phyloP scores from a whole-genome alignment of 2,888 invertebrate species.

The Halictus quadricinctus region DNA sequence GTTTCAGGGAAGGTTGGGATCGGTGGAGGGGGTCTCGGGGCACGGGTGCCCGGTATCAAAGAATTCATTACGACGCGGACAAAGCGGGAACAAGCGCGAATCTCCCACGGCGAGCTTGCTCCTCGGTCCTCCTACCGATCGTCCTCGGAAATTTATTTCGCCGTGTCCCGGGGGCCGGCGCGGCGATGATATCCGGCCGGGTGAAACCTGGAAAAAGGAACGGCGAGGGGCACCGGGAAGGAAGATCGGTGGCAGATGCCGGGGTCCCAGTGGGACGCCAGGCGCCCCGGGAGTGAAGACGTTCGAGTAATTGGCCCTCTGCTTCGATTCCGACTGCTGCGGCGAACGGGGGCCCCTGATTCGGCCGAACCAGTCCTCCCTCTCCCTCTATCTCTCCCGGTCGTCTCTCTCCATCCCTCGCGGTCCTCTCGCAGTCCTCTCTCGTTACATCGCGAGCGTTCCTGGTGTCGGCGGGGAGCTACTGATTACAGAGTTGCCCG shows the following conservation, averaged over 20 bases:
- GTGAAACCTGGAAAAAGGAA: conserved; percentile 39
- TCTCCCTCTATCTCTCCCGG: background rate
- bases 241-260: conserved; percentile 69
- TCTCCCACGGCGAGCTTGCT: conserved; percentile 36
- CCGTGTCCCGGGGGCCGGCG: conserved; percentile 17
- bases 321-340: conserved; percentile 72
- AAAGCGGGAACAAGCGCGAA: conserved; percentile 37
- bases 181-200: conserved; percentile 46
- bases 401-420: background rate
- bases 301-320: conserved; percentile 77
- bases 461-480: conserved; percentile 73
- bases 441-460: conserved; percentile 59
- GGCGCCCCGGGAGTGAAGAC: conserved; percentile 78
- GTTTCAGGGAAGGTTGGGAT: background rate
- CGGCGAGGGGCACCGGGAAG: conserved; percentile 17
- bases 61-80: conserved; percentile 28
- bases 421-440: conserved; percentile 36
- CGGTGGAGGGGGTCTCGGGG: background rate
- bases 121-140: conserved; percentile 15
- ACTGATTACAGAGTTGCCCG: conserved; percentile 74
- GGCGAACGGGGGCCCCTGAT: conserved; percentile 57
- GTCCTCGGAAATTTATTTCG: conserved; percentile 45
- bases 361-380: conserved; percentile 48
- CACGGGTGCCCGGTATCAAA: conserved; percentile 18
- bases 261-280: conserved; percentile 72